phyloP scores from a whole-genome alignment of 2,888 invertebrate genomes.

The Apamea crenata region DNA sequence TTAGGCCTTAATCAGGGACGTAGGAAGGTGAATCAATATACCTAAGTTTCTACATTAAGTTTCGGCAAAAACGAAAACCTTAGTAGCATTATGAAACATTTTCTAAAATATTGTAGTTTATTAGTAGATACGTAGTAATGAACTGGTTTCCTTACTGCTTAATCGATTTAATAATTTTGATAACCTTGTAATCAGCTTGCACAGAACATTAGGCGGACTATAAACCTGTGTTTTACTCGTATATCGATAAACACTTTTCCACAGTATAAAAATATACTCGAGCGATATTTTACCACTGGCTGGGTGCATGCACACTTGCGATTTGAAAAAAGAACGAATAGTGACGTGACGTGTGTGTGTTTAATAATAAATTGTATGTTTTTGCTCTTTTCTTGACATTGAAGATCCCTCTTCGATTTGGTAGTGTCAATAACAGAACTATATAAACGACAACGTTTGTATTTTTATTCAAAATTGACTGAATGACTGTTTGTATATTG shows the following conservation, averaged over 20 bases:
- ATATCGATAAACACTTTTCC: slow-evolving; percentile 21
- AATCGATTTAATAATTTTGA: slow-evolving; percentile 33
- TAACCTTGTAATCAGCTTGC: slow-evolving; percentile 35
- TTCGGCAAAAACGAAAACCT: neutral
- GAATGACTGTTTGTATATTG: neutral
- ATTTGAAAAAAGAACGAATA: slow-evolving; percentile 47
- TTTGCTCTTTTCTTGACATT: slow-evolving; percentile 25
- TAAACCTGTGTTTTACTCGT: slow-evolving; percentile 5
- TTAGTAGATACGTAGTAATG: slow-evolving; percentile 18
- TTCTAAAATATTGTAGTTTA: slow-evolving; percentile 7
- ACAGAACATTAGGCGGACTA: slow-evolving; percentile 8
- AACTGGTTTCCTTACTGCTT: slow-evolving; percentile 14
- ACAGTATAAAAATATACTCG: slow-evolving; percentile 24
- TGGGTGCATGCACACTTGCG: slow-evolving; percentile 1
- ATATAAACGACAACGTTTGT: neutral
- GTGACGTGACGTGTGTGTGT: slow-evolving; percentile 19
- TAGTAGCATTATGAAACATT: neutral
- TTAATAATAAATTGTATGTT: slow-evolving; percentile 27
- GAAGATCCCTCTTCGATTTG: slow-evolving; percentile 5
- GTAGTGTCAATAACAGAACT: neutral
- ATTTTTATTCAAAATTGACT: neutral
- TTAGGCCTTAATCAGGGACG: neutral
- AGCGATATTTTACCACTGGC: slow-evolving; percentile 11
- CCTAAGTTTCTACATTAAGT: neutral
- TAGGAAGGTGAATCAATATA: neutral